Percentiles rank a stretch among this genome's conserved stretches.
These are phyloP conservation scores for Hypotaenidia okinawae DNA, from an alignment of 2,797 vertebrate species.

Conservation along the genomic window DNA sequence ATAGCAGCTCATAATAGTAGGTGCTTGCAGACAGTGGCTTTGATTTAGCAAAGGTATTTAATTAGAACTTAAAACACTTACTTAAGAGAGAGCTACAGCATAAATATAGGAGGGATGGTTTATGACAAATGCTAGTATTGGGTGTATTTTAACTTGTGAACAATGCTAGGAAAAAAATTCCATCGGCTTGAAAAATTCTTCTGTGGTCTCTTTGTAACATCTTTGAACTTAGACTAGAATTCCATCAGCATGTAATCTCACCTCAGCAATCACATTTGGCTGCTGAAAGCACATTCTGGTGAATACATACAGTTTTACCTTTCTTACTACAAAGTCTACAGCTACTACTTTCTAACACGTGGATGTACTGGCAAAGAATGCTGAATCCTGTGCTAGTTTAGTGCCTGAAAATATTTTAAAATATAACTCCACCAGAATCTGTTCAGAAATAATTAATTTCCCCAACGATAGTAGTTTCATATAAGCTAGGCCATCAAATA, in stretches of 20 bases:
- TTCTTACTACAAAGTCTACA: background rate
- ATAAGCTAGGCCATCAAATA: background rate
- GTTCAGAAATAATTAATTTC: background rate
- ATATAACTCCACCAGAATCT: background rate
- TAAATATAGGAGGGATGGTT: background rate
- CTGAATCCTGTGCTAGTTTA: background rate
- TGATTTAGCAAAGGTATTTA: conserved; percentile 4
- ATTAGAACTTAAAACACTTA: background rate
- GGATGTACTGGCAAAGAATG: background rate
- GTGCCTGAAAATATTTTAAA: background rate
- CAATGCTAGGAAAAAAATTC: background rate
- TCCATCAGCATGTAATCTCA: background rate
- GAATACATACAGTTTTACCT: background rate
- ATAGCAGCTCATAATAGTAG: background rate
- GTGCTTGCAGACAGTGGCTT: background rate
- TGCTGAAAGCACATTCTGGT: background rate
- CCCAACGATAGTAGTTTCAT: background rate
- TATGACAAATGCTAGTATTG: background rate
- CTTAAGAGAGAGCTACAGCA: background rate
- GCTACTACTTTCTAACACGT: background rate
- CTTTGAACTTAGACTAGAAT: background rate
- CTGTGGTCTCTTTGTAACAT: background rate
- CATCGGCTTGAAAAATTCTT: background rate
- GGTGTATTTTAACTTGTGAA: background rate
- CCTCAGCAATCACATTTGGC: background rate